Conservation (phyloP, 2,888 invertebrate species). For the Cryptus viduatorius region DNA sequence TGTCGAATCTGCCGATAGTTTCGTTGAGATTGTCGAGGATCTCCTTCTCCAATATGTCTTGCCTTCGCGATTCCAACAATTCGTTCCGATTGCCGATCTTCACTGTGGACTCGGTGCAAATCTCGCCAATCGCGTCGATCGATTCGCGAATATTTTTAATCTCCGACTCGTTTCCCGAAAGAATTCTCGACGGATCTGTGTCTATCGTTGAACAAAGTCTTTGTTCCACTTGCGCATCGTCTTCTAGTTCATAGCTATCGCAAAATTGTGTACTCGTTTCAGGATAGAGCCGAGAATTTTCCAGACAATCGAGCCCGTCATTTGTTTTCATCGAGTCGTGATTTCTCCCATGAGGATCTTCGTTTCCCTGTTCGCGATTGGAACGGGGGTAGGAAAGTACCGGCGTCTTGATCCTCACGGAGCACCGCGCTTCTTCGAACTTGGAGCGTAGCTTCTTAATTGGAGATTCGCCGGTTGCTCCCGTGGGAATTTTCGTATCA, state of each 20-base stretch:
- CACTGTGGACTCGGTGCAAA: constrained; percentile 12
- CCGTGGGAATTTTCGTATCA: constrained; percentile 50
- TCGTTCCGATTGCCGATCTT: constrained; percentile 44
- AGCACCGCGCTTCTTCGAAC: constrained; percentile 55
- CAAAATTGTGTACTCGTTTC: constrained; percentile 48
- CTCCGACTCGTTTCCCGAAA: not conserved
- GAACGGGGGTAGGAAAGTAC: not conserved
- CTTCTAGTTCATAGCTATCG: constrained; percentile 10
- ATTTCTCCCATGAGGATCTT: constrained; percentile 29
- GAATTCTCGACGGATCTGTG: not conserved
- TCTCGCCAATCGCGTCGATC: not conserved
- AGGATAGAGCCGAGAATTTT: constrained; percentile 75
- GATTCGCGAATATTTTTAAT: not conserved
- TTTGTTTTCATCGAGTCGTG: not conserved
- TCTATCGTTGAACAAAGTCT: not conserved
- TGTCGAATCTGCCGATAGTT: constrained; percentile 81
- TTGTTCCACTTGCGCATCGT: constrained; percentile 24
- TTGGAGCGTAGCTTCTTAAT: constrained; percentile 65
- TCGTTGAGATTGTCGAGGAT: constrained; percentile 80
- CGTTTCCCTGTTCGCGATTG: constrained; percentile 23
- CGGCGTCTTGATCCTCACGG: constrained; percentile 17
- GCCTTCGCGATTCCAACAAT: constrained; percentile 47
- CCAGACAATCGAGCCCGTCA: constrained; percentile 61
- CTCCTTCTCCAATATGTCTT: constrained; percentile 67
- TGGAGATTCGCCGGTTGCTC: constrained; percentile 54